Percentiles rank a stretch among this genome's conserved stretches.
phyloP scores from a whole-genome alignment of 2,113 vertebrate genomes.

The Hippoglossus stenolepis region DNA sequence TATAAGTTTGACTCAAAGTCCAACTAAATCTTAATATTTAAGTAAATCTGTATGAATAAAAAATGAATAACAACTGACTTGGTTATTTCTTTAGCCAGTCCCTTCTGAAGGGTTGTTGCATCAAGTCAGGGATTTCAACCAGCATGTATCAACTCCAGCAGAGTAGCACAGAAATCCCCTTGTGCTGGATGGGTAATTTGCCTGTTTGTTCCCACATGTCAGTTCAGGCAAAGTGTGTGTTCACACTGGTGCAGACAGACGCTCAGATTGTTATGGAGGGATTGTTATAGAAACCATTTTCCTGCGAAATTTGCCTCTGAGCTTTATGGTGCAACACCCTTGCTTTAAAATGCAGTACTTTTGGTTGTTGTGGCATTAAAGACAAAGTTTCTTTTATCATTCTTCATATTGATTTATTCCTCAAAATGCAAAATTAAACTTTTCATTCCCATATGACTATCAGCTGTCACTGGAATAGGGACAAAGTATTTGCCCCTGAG shows the following conservation, averaged over 20 bases:
- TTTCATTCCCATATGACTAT: background rate
- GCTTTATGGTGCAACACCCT: background rate
- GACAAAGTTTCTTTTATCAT: background rate
- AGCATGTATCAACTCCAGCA: slow-evolving; percentile 4
- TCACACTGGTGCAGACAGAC: slow-evolving; percentile 15
- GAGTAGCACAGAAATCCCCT: background rate
- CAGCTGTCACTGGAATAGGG: background rate
- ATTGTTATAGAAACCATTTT: slow-evolving; percentile 34
- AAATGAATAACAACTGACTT: too few relatives aligned
- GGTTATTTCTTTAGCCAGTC: slow-evolving; percentile 1
- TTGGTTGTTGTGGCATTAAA: background rate
- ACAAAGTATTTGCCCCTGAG: slow-evolving; percentile 23
- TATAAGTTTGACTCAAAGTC: background rate
- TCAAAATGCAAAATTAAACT: background rate
- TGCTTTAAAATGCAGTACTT: background rate
- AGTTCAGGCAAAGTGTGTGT: slow-evolving; percentile 17
- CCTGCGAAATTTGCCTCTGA: slow-evolving; percentile 26
- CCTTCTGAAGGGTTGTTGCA: background rate
- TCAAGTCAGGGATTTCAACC: background rate
- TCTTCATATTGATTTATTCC: background rate
- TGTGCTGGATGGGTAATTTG: slow-evolving; percentile 14
- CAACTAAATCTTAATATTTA: background rate
- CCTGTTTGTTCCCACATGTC: slow-evolving; percentile 1
- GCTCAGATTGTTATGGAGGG: slow-evolving; percentile 8
- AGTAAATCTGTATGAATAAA: background rate